phyloP scores from a whole-genome alignment of 2,888 invertebrate species.

The Eupithecia centaureata region DNA sequence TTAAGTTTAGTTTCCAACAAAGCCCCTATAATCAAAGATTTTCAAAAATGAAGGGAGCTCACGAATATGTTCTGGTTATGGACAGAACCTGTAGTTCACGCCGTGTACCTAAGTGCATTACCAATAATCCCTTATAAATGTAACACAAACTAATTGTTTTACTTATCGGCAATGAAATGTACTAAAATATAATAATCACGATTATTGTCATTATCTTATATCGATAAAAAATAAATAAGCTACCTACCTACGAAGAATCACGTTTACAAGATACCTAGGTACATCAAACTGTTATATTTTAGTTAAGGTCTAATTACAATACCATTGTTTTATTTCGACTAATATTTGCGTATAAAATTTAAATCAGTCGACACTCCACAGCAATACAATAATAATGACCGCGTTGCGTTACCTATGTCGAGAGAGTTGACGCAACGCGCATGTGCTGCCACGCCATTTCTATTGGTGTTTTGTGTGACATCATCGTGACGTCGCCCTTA shows the following conservation, averaged over 20 bases:
- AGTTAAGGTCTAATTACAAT: too few species aligned
- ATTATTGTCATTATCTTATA: neutral
- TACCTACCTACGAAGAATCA: neutral
- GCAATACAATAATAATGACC: slow-evolving; percentile 45
- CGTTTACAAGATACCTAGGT: slow-evolving; percentile 7
- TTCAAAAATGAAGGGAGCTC: too few species aligned
- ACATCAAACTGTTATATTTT: slow-evolving; percentile 13
- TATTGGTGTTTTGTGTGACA: slow-evolving; percentile 80
- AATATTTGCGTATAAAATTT: slow-evolving; percentile 41
- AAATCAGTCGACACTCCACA: slow-evolving; percentile 48
- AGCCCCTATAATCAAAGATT: too few species aligned
- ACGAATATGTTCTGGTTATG: too few species aligned
- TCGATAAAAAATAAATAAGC: neutral
- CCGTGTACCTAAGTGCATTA: too few species aligned
- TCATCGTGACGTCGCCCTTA: slow-evolving; percentile 77
- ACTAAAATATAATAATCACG: neutral
- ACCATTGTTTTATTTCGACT: slow-evolving; percentile 28
- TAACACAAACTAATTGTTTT: neutral
- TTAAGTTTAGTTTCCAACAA: too few species aligned
- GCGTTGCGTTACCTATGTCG: slow-evolving; percentile 58
- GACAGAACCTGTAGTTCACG: too few species aligned
- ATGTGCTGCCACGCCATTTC: slow-evolving; percentile 75
- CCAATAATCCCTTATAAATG: too few species aligned
- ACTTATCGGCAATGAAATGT: neutral
- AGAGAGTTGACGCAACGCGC: slow-evolving; percentile 77